Base-by-base conservation (phyloP, 35 echinoderm and acorn worm species). In the Ophioderma brevispina region DNA sequence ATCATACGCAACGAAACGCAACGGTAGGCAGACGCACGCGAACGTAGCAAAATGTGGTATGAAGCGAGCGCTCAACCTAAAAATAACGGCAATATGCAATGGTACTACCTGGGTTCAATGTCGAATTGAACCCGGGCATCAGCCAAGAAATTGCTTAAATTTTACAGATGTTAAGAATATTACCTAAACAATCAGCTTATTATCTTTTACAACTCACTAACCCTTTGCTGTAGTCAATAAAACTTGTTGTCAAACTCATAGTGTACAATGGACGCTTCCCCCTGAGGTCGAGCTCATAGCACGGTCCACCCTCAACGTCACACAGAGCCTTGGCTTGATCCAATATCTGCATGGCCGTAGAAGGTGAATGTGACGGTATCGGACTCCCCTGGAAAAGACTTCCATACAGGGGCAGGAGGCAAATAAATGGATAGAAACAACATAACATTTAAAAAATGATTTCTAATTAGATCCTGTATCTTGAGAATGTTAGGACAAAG, bases 341-440 rank as follows among this genome's bases (percentile, higher is more conserved):
- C 97, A 40, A 99, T 99, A 39, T 99, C 97, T 36, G 97, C 80
- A 38, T 99, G 97, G n/a, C 97, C 97, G 78, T 99, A 99, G 91
- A 99, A 99, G 30, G 97, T 99, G 88, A 99, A 99, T 15, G 97
- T 99, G n/a, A 95, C 91, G 5, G 90, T 95, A 50, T 99, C 97
- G 32, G 93, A 95, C 36, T 99, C 97, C 30, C 97, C 97, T 28
- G 97, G 97, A 64, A 99, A 33, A 99, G 85, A 25, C 78, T 87
- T 23, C 97, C 97, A 42, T 99, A 99, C 36, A 99, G 43, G 31
- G 97, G 97, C 46, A 99, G 91, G 41, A 99, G 95, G 95, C 97
- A 93, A 99, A 99, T 1, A 99, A 93, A 93, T 99, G 75, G 6
- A 80, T 31, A 23, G n/a, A 25, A 85, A 86, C n/a, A n/a, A n/a